phyloP scores from a whole-genome alignment of 1,140 invertebrate species.

The Bombus soroeensis region DNA sequence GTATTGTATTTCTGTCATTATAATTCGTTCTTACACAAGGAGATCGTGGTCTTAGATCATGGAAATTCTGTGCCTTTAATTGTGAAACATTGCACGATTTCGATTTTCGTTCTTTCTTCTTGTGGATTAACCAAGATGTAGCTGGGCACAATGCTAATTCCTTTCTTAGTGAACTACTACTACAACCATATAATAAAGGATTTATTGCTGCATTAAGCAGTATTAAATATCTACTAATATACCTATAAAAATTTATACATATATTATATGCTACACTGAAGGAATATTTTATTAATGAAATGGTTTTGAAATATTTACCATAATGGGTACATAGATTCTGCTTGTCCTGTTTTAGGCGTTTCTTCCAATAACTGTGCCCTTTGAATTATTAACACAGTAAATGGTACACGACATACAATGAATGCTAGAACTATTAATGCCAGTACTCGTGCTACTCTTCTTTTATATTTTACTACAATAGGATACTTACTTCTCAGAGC shows the following conservation, averaged over 20 bases:
- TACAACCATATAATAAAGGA: constrained; percentile 89
- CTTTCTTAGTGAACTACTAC: constrained; percentile 86
- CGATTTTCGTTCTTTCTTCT: constrained; percentile 45
- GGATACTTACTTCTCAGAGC: constrained; percentile 83
- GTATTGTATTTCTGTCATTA: constrained; percentile 28
- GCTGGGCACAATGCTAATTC: constrained; percentile 84
- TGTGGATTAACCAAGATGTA: constrained; percentile 67
- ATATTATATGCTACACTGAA: not conserved
- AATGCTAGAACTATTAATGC: constrained; percentile 88
- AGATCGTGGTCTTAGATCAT: constrained; percentile 61
- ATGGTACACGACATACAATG: constrained; percentile 87
- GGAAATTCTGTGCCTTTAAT: constrained; percentile 15
- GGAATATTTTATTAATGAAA: not conserved
- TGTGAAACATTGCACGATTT: constrained; percentile 23
- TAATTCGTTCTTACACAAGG: constrained; percentile 54
- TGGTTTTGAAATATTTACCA: constrained; percentile 66
- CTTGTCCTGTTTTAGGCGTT: constrained; percentile 68
- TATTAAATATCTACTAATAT: constrained; percentile 87
- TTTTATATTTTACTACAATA: constrained; percentile 85
- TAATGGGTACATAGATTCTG: constrained; percentile 72
- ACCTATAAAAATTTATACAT: constrained; percentile 76
- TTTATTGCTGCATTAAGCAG: constrained; percentile 89
- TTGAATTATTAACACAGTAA: constrained; percentile 86
- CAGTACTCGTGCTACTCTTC: constrained; percentile 87
- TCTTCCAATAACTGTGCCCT: constrained; percentile 82